These are phyloP conservation scores for Lycaon pictus DNA, from an alignment of 2,113 vertebrate species.

Conservation along the genomic window DNA sequence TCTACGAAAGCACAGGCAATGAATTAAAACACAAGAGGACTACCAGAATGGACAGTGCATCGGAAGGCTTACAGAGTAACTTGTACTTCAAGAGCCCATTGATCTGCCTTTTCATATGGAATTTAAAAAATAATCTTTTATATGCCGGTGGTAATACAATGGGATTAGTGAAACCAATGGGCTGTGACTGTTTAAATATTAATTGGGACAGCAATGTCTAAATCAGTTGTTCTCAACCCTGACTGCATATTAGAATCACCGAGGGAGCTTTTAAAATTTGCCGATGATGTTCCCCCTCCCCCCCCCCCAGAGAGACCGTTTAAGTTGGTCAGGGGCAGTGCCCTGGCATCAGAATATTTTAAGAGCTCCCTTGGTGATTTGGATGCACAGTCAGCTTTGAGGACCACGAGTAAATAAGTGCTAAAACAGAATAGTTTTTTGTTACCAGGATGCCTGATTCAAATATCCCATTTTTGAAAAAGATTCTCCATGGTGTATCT, in stretches of 20 bases:
- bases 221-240: slow-evolving; percentile 70
- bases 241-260: slow-evolving; percentile 58
- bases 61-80: slow-evolving; percentile 81
- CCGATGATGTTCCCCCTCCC: not conserved
- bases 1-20: slow-evolving; percentile 66
- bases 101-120: slow-evolving; percentile 84
- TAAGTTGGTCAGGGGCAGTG: slow-evolving; percentile 48
- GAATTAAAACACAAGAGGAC: slow-evolving; percentile 68
- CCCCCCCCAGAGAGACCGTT: not conserved
- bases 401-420: not conserved
- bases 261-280: slow-evolving; percentile 62
- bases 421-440: not conserved
- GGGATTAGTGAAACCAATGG: slow-evolving; percentile 76
- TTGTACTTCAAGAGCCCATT: slow-evolving; percentile 69
- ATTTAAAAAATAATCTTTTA: slow-evolving; percentile 83
- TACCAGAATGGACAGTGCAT: slow-evolving; percentile 70
- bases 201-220: slow-evolving; percentile 78
- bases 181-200: slow-evolving; percentile 81
- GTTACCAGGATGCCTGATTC: not conserved
- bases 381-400: not conserved
- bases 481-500: not conserved
- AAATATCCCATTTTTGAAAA: not conserved
- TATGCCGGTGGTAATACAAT: slow-evolving; percentile 65
- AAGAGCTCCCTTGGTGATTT: slow-evolving; percentile 22
- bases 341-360: slow-evolving; percentile 51